phyloP scores from a whole-genome alignment of 2,797 vertebrate genomes.

The Botia kubotai region DNA sequence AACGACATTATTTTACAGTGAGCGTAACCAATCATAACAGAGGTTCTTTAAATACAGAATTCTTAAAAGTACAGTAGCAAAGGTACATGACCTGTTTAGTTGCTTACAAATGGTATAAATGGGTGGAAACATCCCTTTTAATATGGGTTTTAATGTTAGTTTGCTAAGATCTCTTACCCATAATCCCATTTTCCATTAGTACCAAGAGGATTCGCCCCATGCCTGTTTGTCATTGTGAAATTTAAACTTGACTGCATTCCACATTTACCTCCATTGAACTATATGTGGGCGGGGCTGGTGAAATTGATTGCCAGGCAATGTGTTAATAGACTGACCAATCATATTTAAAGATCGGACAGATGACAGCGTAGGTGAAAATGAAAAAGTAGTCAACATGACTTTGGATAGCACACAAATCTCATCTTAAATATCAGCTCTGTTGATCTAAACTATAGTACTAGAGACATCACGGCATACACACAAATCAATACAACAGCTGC shows the following conservation, averaged over 20 bases:
- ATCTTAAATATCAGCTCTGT: conserved; percentile 3
- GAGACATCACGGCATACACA: conserved; percentile 7
- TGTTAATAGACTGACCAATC: neutral
- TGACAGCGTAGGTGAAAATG: conserved; percentile 1
- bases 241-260: too few relatives aligned
- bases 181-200: too few relatives aligned
- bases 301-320: neutral
- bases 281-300: too few relatives aligned
- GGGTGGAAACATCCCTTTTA: too few relatives aligned
- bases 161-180: too few relatives aligned
- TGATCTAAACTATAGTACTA: neutral
- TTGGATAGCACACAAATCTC: neutral
- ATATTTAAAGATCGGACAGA: neutral
- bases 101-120: too few relatives aligned
- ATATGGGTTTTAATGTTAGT: too few relatives aligned
- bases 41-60: neutral
- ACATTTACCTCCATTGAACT: too few relatives aligned
- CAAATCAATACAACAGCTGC: conserved; percentile 11
- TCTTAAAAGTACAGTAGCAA: neutral
- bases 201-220: too few relatives aligned
- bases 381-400: neutral
- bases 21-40: neutral
- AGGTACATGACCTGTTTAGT: too few relatives aligned
- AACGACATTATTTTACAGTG: too few relatives aligned
- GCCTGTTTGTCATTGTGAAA: too few relatives aligned